Evolutionary conservation across 2,888 invertebrate genomes (phyloP).

Genomic region (Harpalus rubripes): DNA sequence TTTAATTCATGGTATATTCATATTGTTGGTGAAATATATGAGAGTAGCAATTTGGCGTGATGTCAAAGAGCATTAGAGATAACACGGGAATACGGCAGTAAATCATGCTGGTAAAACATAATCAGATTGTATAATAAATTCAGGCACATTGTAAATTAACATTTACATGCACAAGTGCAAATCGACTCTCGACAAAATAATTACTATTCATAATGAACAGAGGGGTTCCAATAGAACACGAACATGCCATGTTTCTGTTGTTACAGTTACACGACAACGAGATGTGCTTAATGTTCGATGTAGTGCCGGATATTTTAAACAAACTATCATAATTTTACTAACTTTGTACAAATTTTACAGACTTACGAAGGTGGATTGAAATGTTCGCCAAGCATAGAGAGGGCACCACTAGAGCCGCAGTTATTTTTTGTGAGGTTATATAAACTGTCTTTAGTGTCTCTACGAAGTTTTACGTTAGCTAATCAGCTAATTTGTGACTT

Average conservation of each 20-base stretch:
- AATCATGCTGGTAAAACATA: slow-evolving; percentile 53
- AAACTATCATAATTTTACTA: no score
- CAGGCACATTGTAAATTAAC: slow-evolving; percentile 54
- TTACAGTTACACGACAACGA: background rate
- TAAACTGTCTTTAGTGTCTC: no score
- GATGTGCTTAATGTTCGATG: no score
- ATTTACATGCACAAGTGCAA: slow-evolving; percentile 59
- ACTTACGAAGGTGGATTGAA: no score
- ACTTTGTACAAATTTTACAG: no score
- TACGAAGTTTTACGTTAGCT: no score
- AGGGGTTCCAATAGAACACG: background rate
- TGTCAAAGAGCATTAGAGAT: slow-evolving; percentile 51
- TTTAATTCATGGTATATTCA: background rate
- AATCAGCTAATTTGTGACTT: no score
- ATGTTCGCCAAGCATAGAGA: no score
- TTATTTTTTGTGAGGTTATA: no score
- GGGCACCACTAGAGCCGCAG: no score
- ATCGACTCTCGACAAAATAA: slow-evolving; percentile 55
- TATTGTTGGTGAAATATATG: background rate
- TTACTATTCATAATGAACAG: slow-evolving; percentile 57
- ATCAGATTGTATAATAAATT: slow-evolving; percentile 60
- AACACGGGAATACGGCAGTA: slow-evolving; percentile 34
- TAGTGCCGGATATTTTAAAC: no score
- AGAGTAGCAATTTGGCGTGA: slow-evolving; percentile 9
- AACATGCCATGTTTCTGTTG: slow-evolving; percentile 15